Conservation (phyloP, 2,797 vertebrate species). For the Danio jaintianensis region DNA sequence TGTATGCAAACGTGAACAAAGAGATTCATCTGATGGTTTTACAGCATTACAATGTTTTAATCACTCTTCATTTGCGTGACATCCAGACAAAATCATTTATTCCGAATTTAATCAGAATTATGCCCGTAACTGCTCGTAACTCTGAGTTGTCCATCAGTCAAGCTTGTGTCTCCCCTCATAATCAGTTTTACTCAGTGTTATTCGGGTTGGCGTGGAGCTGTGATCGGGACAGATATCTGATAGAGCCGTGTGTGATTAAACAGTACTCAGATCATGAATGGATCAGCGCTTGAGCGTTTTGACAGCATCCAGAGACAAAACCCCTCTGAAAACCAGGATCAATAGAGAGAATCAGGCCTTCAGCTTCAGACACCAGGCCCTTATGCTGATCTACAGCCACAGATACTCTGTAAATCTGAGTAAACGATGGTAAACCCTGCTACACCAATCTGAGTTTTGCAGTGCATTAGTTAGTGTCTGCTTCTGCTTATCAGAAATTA, state of each 20-base stretch:
- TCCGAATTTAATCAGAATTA: too few species aligned
- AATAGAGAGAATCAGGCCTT: slow-evolving; percentile 2
- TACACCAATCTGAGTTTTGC: background rate
- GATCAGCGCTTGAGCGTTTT: background rate
- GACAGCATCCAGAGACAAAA: background rate
- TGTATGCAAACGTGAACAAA: too few species aligned
- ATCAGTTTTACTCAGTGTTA: too few species aligned
- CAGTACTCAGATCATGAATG: slow-evolving; percentile 28
- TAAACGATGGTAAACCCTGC: background rate
- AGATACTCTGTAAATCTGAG: background rate
- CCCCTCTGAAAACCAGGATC: slow-evolving; percentile 7
- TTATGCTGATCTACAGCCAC: background rate
- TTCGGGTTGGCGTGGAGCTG: background rate
- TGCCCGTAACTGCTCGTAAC: too few species aligned
- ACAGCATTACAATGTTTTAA: too few species aligned
- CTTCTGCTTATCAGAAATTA: background rate
- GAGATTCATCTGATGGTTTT: too few species aligned
- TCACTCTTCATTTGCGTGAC: too few species aligned
- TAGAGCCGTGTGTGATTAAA: slow-evolving; percentile 21
- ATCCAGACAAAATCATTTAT: too few species aligned
- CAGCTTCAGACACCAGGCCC: background rate
- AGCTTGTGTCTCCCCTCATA: too few species aligned
- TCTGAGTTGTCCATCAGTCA: too few species aligned
- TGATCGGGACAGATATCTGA: background rate
- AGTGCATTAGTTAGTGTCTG: background rate